Conservation (phyloP, 2,113 vertebrate species). For the Hystrix cristata region DNA sequence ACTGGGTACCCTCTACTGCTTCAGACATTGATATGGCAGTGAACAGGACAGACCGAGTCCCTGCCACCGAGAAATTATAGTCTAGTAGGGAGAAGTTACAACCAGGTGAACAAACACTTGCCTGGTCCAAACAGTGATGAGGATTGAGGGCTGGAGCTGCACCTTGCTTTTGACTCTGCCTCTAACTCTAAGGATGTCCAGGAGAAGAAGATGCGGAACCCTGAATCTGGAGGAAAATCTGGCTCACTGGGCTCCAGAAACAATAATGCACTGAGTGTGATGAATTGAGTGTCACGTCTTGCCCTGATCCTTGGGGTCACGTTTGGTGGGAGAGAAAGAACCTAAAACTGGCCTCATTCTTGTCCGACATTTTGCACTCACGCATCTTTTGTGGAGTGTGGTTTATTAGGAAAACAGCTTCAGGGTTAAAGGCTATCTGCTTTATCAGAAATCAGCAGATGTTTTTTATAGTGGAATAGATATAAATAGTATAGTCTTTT, state of each 20-base stretch:
- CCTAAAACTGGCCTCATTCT: neutral
- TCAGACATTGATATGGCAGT: neutral
- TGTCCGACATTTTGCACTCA: neutral
- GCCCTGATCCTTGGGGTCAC: neutral
- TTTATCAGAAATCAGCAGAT: neutral
- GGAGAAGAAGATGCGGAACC: neutral
- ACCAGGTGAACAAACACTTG: neutral
- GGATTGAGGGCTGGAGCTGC: neutral
- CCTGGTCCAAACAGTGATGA: neutral
- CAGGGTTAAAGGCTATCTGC: neutral
- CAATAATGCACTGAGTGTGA: neutral
- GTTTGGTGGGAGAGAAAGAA: neutral
- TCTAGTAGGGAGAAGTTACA: neutral
- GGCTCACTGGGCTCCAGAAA: neutral
- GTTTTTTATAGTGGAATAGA: neutral
- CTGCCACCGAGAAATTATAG: fast-evolving
- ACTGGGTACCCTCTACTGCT: neutral
- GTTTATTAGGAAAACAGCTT: neutral
- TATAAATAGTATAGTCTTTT: neutral
- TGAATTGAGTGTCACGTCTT: neutral
- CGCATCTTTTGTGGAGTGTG: neutral
- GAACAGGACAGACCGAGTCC: neutral
- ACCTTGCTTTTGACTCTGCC: neutral
- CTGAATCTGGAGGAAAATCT: neutral
- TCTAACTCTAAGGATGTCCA: fast-evolving